These are phyloP conservation scores for Brachionus rotundiformis DNA, from an alignment of 1,140 invertebrate genomes.

Conservation along the genomic window DNA sequence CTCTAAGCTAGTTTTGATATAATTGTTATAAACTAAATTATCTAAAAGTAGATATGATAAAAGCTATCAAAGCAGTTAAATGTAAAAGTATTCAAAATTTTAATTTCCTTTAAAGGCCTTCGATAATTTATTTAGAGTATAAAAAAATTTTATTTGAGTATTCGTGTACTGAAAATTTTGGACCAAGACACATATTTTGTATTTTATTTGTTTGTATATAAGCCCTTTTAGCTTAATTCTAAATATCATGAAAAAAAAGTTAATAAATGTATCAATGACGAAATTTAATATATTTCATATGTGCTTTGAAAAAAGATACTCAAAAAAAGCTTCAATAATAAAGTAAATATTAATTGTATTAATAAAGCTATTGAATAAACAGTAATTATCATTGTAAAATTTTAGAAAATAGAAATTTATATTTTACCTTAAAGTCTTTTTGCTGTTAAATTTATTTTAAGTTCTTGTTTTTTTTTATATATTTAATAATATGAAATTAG, in stretches of 20 bases:
- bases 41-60: background rate
- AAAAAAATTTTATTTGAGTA: too few relatives aligned
- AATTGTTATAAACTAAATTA: background rate
- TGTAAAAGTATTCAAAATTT: background rate
- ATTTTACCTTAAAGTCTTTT: too few relatives aligned
- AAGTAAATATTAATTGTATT: too few relatives aligned
- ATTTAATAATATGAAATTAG: background rate
- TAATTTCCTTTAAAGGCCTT: background rate
- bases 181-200: background rate
- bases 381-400: background rate
- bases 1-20: background rate
- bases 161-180: background rate
- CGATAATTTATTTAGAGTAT: too few relatives aligned
- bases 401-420: too few relatives aligned
- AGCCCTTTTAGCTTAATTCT: background rate
- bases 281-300: background rate
- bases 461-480: background rate
- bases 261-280: background rate
- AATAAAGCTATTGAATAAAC: background rate
- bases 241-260: too few relatives aligned
- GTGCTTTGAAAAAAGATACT: background rate
- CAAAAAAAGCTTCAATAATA: background rate
- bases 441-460: background rate
- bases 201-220: background rate
- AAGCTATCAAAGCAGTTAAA: background rate